Percentiles rank a stretch among this genome's conserved stretches.
These are phyloP conservation scores for Neopipo cinnamomea DNA, from an alignment of 2,113 vertebrate genomes.

Conservation along the genomic window DNA sequence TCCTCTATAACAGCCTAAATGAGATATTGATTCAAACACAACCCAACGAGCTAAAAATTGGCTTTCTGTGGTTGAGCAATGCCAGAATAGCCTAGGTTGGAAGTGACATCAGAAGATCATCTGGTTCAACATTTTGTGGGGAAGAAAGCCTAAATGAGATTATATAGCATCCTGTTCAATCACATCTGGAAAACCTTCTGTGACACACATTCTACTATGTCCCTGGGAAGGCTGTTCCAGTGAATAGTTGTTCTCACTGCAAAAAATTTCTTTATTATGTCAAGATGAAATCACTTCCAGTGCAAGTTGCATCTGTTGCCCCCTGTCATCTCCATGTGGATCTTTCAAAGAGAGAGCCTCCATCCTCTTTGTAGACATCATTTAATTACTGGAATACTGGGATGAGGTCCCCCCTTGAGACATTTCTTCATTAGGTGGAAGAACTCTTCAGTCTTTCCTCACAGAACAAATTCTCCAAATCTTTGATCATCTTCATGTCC, in stretches of 20 bases:
- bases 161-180: neutral
- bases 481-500: neutral
- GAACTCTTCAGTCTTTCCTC: neutral
- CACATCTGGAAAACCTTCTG: neutral
- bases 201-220: neutral
- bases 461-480: neutral
- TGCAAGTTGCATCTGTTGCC: neutral
- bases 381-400: neutral
- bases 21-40: neutral
- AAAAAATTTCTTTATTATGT: neutral
- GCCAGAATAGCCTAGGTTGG: neutral
- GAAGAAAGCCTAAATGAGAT: neutral
- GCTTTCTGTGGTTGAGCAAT: neutral
- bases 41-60: neutral
- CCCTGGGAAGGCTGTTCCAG: neutral
- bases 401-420: neutral
- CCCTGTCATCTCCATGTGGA: neutral
- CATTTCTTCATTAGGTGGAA: neutral
- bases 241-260: neutral
- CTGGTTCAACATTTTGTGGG: neutral
- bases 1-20: neutral
- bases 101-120: neutral
- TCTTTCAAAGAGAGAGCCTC: neutral
- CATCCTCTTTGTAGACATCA: rapidly evolving
- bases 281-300: neutral